These are phyloP conservation scores for Erebia epiphron DNA, from an alignment of 2,888 invertebrate genomes.

Conservation along the genomic window DNA sequence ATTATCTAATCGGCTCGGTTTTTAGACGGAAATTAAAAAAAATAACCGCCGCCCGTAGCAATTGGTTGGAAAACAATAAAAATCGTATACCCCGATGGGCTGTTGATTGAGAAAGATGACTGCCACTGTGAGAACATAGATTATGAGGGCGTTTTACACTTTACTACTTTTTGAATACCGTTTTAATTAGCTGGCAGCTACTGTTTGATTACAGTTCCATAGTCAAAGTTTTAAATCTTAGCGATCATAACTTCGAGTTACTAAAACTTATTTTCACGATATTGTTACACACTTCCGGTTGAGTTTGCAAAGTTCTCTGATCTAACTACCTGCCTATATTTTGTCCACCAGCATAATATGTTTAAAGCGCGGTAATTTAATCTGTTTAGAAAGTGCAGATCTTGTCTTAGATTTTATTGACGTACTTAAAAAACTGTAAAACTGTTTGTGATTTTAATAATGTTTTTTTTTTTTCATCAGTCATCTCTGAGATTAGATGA, in stretches of 20 bases:
- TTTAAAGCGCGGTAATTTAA: no score
- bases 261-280: no score
- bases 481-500: no score
- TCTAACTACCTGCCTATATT: no score
- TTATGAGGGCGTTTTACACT: conserved; percentile 61
- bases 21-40: conserved; percentile 55
- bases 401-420: no score
- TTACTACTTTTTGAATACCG: conserved; percentile 45
- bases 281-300: no score
- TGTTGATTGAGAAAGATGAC: conserved; percentile 81
- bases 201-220: neutral
- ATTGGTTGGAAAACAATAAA: conserved; percentile 79
- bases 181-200: conserved; percentile 5
- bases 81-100: conserved; percentile 68
- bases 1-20: conserved; percentile 62
- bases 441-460: no score
- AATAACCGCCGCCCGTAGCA: conserved; percentile 55
- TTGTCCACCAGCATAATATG: no score
- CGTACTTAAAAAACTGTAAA: no score
- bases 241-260: neutral
- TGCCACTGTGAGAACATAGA: conserved; percentile 70
- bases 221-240: neutral
- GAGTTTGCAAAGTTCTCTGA: no score
- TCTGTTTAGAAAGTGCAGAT: no score
- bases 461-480: no score